A percentile compares a stretch with the other conserved stretches of the same genome.
phyloP scores from a whole-genome alignment of 2,888 invertebrate species.

The Nephrocerus scutellatus region DNA sequence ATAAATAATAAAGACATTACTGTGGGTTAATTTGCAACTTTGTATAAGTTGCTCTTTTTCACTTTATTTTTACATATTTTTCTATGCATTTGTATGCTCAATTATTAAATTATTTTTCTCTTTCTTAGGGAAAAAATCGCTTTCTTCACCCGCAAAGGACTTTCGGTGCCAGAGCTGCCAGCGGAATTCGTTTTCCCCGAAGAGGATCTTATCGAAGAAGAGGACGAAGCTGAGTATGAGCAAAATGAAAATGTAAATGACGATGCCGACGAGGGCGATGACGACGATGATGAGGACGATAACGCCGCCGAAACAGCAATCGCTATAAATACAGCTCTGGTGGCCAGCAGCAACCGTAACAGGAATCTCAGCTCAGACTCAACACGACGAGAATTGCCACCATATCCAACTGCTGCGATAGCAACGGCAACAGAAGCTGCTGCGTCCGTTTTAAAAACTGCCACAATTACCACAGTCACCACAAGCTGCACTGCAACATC shows the following conservation, averaged over 20 bases:
- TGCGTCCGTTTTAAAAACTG: conserved; percentile 16
- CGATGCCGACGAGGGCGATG: conserved; percentile 33
- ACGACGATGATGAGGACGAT: conserved; percentile 34
- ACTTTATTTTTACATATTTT: not conserved
- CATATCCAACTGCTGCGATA: conserved; percentile 21
- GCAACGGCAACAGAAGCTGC: conserved; percentile 17
- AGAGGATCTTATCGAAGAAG: conserved; percentile 44
- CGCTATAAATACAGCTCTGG: conserved; percentile 43
- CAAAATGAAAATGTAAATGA: conserved; percentile 8
- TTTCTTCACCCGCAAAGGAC: conserved; percentile 80
- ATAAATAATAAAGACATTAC: no score
- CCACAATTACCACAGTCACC: conserved; percentile 7
- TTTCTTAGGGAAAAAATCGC: conserved; percentile 92
- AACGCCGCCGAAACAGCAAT: conserved; percentile 39
- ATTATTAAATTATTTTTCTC: no score
- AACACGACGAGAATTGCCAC: conserved; percentile 23
- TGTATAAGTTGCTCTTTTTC: not conserved
- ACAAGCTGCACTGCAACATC: conserved; percentile 12
- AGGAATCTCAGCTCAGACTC: conserved; percentile 39
- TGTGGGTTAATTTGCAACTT: no score
- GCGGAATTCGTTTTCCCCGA: conserved; percentile 51
- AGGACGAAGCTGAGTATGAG: conserved; percentile 2
- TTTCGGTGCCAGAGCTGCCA: conserved; percentile 68
- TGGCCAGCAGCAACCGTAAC: conserved; percentile 44
- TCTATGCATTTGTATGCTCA: not conserved